Evolutionary conservation across 2,113 vertebrate species (phyloP).

Genomic region (Eidolon helvum): DNA sequence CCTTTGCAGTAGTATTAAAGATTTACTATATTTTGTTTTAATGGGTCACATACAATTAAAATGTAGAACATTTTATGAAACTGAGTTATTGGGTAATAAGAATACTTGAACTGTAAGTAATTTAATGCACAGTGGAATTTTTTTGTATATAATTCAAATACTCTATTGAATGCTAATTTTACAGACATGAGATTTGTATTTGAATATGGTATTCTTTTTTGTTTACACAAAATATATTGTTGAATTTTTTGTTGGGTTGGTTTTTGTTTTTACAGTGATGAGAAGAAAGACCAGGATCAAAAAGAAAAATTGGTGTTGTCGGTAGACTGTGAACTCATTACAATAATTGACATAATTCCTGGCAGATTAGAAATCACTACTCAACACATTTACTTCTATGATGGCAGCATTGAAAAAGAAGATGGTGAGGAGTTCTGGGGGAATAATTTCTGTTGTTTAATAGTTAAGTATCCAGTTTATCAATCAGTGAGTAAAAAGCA

Average conservation of each 20-base stretch:
- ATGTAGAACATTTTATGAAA: slow-evolving; percentile 23
- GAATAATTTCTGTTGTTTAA: slow-evolving; percentile 32
- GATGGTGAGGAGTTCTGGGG: slow-evolving; percentile 87
- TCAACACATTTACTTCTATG: slow-evolving; percentile 96
- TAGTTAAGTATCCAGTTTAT: slow-evolving; percentile 45
- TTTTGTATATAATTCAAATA: neutral
- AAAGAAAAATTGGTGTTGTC: slow-evolving; percentile 94
- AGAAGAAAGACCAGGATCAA: slow-evolving; percentile 92
- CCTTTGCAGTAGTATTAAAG: neutral
- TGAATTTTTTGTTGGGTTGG: neutral
- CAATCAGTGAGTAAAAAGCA: slow-evolving; percentile 27
- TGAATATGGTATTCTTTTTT: neutral
- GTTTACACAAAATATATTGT: neutral
- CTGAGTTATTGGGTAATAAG: neutral
- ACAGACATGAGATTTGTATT: neutral
- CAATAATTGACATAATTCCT: slow-evolving; percentile 92
- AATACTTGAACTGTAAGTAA: neutral
- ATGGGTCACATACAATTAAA: neutral
- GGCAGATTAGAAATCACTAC: slow-evolving; percentile 97
- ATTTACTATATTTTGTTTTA: neutral
- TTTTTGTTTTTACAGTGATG: slow-evolving; percentile 83
- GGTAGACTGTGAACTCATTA: slow-evolving; percentile 97
- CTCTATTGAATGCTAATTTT: slow-evolving; percentile 1
- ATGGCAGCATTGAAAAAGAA: slow-evolving; percentile 94
- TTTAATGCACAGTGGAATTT: neutral